A percentile compares a stretch with the other conserved stretches of the same genome.
phyloP scores from a whole-genome alignment of 2,888 invertebrate species.

The Yponomeuta cagnagella region DNA sequence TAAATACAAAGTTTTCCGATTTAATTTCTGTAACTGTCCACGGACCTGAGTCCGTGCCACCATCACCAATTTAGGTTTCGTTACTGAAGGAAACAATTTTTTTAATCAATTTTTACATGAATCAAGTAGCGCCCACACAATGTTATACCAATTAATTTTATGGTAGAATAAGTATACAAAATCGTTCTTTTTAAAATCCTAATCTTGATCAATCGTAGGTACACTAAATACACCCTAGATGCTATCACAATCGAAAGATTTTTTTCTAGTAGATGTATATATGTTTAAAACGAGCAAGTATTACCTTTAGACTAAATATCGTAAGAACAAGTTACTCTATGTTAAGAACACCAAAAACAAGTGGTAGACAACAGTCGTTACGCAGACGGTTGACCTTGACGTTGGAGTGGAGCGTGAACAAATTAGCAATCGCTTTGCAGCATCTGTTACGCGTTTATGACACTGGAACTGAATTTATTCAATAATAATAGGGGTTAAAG shows the following conservation, averaged over 20 bases:
- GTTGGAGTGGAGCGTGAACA: background rate
- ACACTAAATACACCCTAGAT: too few species aligned
- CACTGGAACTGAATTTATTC: constrained; percentile 11
- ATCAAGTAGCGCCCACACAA: too few species aligned
- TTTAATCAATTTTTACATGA: too few species aligned
- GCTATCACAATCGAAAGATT: background rate
- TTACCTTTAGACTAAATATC: background rate
- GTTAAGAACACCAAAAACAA: background rate
- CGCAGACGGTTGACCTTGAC: background rate
- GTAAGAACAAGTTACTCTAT: background rate
- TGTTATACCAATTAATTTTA: too few species aligned
- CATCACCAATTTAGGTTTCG: too few species aligned
- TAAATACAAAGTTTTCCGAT: too few species aligned
- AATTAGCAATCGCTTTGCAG: background rate
- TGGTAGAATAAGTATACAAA: background rate
- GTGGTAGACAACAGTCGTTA: background rate
- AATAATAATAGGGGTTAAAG: too few species aligned
- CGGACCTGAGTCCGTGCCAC: too few species aligned
- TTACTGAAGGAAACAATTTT: too few species aligned
- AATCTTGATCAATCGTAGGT: too few species aligned
- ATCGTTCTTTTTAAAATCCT: background rate
- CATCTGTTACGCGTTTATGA: constrained; percentile 11
- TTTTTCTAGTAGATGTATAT: background rate
- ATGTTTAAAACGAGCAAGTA: background rate
- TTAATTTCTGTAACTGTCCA: too few species aligned